Percentiles rank a stretch among this genome's conserved stretches.
phyloP scores from a whole-genome alignment of 1,140 invertebrate species.

The Drosophila guanche region DNA sequence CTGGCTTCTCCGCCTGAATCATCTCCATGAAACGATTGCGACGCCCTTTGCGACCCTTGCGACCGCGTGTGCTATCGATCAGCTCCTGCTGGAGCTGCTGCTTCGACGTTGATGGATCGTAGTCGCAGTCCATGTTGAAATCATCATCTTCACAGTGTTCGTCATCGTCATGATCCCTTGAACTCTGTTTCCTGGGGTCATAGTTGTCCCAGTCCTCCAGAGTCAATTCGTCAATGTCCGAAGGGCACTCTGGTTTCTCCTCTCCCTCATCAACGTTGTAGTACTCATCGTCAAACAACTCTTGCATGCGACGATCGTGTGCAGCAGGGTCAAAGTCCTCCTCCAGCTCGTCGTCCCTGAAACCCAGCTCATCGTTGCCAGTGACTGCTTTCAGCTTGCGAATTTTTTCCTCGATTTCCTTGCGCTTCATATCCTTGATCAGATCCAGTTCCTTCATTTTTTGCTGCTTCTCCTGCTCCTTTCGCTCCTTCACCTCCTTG shows the following conservation, averaged over 20 bases:
- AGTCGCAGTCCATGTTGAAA: constrained; percentile 96
- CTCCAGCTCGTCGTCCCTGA: constrained; percentile 89
- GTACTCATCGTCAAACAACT: constrained; percentile 94
- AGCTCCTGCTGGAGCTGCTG: constrained; percentile 86
- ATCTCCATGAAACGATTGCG: constrained; percentile 89
- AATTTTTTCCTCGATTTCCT: constrained; percentile 96
- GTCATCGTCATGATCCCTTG: constrained; percentile 48
- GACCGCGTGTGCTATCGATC: constrained; percentile 85
- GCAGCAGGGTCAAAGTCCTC: constrained; percentile 97
- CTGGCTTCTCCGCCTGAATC: constrained; percentile 89
- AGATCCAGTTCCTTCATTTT: constrained; percentile 94
- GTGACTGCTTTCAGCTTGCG: constrained; percentile 94
- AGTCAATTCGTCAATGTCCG: constrained; percentile 89
- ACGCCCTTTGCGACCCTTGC: constrained; percentile 86
- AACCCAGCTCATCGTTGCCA: constrained; percentile 88
- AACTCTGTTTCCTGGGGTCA: constrained; percentile 75
- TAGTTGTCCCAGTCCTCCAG: constrained; percentile 91
- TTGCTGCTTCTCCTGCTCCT: constrained; percentile 91
- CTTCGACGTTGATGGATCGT: constrained; percentile 86
- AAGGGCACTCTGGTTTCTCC: constrained; percentile 91
- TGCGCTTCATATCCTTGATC: constrained; percentile 93
- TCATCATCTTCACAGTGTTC: constrained; percentile 91
- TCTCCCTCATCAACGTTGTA: constrained; percentile 90
- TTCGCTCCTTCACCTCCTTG: constrained; percentile 90
- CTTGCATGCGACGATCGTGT: constrained; percentile 94